These are phyloP conservation scores for Artemia sp. DNA, from an alignment of 2,888 invertebrate species.

Conservation along the genomic window DNA sequence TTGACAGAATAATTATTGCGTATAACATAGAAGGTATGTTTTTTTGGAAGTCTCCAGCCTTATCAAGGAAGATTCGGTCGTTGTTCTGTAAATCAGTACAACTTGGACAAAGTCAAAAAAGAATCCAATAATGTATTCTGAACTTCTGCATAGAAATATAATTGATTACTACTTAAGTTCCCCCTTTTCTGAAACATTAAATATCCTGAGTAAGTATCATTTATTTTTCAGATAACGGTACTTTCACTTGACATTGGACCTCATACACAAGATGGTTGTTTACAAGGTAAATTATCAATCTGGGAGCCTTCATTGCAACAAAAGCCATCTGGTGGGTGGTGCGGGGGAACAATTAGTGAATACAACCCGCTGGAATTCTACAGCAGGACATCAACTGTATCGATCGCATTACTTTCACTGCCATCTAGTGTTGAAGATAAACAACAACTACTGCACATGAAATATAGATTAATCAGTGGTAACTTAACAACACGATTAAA, in stretches of 20 bases:
- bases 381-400: not conserved
- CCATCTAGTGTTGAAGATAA: not conserved
- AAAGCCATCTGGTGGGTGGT: not conserved
- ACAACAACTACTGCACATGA: not conserved
- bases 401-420: not conserved
- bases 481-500: too few relatives aligned
- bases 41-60: too few relatives aligned
- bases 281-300: not conserved
- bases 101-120: too few relatives aligned
- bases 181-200: too few relatives aligned
- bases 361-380: not conserved
- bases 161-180: too few relatives aligned
- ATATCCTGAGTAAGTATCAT: not conserved
- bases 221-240: not conserved
- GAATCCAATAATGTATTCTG: too few relatives aligned
- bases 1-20: too few relatives aligned
- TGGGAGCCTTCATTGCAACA: slow-evolving; percentile 2
- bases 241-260: slow-evolving; percentile 7
- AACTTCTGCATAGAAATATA: too few relatives aligned
- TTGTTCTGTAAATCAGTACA: too few relatives aligned
- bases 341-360: slow-evolving; percentile 2
- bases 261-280: not conserved
- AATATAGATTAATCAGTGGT: not conserved
- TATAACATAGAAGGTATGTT: too few relatives aligned
- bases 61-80: too few relatives aligned